Evolutionary conservation across 2,113 vertebrate genomes (phyloP), one percentile per base, ranked within the genome.

Genomic region (Lophotis ruficrista): DNA sequence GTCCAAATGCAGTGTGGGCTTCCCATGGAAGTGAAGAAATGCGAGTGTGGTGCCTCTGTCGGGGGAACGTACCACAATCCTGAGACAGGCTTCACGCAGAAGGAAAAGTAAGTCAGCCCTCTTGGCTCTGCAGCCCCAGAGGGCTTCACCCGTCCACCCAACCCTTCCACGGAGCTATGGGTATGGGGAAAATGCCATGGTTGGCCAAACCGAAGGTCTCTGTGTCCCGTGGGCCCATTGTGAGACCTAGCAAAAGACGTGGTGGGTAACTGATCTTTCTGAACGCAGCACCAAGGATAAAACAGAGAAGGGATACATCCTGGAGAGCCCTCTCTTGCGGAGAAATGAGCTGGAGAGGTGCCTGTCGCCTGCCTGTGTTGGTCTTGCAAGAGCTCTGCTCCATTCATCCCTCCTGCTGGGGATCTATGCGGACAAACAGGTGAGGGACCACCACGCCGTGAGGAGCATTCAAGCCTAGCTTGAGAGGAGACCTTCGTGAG

Each of bases 161-260:
- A n/a, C 30, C 45, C 65, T 71, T 43, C n/a, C 4, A 2, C 17
- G 7, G 65, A 48, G 28, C 47, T 20, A 12, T 3, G 1, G 54
- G 30, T 11, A 28, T 0, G 5, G 43, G 38, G 33, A 9, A 31
- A 37, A 47, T 11, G 28, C 51, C 6, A 1, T 3, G 18, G 18
- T 8, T 41, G 35, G 48, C 21, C 82, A 27, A 43, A 61, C 21
- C 31, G 15, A 53, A 62, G 33, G 17, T 37, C 7, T 41, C 24
- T 6, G 25, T 3, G 2, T 41, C 65, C 65, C 5, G 2, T 6
- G 62, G 62, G 28, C 9, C 56, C 43, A 3, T 2, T 2, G 8
- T 13, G 43, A 27, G 35, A 24, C 28, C 41, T 7, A 13, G 31
- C 5, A 23, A 5, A 47, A 54, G 57, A 6, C 4, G 1, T 10